Evolutionary conservation across 2,797 vertebrate genomes (phyloP).

Genomic region (Galagoides demidoff): DNA sequence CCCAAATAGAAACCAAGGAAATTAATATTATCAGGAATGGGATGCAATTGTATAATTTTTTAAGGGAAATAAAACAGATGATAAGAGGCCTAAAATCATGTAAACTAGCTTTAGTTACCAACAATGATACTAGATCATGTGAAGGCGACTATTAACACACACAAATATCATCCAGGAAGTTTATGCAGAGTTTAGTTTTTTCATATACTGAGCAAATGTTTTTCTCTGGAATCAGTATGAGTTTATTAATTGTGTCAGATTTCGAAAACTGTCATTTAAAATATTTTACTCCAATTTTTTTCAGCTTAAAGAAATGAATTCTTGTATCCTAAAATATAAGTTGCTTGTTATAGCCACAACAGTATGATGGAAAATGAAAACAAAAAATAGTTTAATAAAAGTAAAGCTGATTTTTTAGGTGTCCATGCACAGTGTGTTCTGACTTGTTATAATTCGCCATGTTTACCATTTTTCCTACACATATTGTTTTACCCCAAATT

Average conservation of each 20-base stretch:
- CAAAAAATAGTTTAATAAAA: neutral
- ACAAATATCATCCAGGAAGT: neutral
- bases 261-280: neutral
- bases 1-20: neutral
- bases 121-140: neutral
- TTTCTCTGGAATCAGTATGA: neutral
- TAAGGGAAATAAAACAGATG: neutral
- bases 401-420: neutral
- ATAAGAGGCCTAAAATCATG: neutral
- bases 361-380: neutral
- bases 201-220: neutral
- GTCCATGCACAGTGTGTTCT: neutral
- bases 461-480: neutral
- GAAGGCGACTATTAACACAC: neutral
- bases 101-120: neutral
- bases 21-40: neutral
- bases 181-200: neutral
- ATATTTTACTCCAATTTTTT: neutral
- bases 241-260: neutral
- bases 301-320: slow-evolving; percentile 3
- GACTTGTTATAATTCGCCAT: neutral
- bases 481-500: neutral
- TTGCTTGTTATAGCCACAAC: neutral
- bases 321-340: neutral
- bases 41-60: neutral